Percentiles rank a stretch among this genome's conserved stretches.
phyloP scores from a whole-genome alignment of 2,797 vertebrate genomes.

The Pangasius krempfi region DNA sequence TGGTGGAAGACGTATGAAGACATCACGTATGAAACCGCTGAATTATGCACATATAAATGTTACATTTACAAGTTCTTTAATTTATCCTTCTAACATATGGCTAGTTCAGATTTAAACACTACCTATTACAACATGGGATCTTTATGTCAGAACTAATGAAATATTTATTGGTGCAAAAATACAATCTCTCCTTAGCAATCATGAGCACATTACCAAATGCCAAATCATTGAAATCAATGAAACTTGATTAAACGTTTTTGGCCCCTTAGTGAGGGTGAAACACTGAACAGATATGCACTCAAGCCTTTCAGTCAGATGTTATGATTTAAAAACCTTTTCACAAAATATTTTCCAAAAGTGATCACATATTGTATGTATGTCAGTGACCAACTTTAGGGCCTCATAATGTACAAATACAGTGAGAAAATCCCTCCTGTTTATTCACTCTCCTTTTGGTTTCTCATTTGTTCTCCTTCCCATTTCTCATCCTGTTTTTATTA shows the following conservation, averaged over 20 bases:
- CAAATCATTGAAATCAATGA: not conserved
- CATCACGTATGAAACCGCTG: not conserved
- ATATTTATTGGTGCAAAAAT: not conserved
- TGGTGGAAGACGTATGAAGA: not conserved
- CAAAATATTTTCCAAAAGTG: not conserved
- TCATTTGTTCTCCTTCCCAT: not conserved
- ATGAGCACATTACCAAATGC: not conserved
- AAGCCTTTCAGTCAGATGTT: not conserved
- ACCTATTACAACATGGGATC: not conserved
- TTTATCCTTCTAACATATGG: not conserved
- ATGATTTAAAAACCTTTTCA: not conserved
- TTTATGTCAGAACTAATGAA: slow-evolving; percentile 4
- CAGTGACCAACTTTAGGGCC: not conserved
- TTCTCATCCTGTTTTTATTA: not conserved
- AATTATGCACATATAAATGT: not conserved
- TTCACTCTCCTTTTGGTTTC: not conserved
- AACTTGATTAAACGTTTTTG: not conserved
- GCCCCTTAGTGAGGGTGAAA: not conserved
- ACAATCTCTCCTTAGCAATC: not conserved
- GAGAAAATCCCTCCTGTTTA: not conserved
- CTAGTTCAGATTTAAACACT: not conserved
- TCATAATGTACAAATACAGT: not conserved
- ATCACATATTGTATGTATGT: not conserved
- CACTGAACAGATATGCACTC: not conserved
- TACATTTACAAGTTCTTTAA: not conserved